phyloP scores from a whole-genome alignment of 2,113 vertebrate genomes.

The Percina caprodes region DNA sequence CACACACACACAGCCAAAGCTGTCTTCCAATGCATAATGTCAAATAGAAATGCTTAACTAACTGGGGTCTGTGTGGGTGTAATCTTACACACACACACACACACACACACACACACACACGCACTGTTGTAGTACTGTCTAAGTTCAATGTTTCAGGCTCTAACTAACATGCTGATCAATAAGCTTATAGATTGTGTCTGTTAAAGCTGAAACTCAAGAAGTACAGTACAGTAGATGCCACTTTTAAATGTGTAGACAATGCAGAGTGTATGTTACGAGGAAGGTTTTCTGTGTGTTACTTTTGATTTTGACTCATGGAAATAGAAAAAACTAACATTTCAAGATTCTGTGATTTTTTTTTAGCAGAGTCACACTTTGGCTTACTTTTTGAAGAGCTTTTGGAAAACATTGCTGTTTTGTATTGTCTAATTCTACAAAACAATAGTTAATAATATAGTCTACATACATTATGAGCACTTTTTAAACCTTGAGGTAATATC shows the following conservation, averaged over 20 bases:
- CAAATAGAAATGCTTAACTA: too few relatives aligned
- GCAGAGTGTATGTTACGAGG: background rate
- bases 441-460: background rate
- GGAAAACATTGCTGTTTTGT: background rate
- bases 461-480: background rate
- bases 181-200: constrained; percentile 53
- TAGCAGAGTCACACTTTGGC: background rate
- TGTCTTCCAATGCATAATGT: too few relatives aligned
- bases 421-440: background rate
- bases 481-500: background rate
- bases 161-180: constrained; percentile 58
- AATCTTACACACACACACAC: background rate
- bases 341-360: background rate
- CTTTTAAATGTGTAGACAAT: background rate
- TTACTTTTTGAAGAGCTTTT: background rate
- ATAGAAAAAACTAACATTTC: background rate
- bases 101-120: background rate
- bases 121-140: background rate
- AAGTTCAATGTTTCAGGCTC: constrained; percentile 49
- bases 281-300: background rate
- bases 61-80: too few relatives aligned
- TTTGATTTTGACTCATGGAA: background rate
- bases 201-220: constrained; percentile 46
- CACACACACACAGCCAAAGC: background rate
- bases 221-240: background rate